Percentiles rank a stretch among this genome's conserved stretches.
Evolutionary conservation across 2,113 vertebrate species (phyloP).

Genomic region (Phalacrocorax pelagicus): DNA sequence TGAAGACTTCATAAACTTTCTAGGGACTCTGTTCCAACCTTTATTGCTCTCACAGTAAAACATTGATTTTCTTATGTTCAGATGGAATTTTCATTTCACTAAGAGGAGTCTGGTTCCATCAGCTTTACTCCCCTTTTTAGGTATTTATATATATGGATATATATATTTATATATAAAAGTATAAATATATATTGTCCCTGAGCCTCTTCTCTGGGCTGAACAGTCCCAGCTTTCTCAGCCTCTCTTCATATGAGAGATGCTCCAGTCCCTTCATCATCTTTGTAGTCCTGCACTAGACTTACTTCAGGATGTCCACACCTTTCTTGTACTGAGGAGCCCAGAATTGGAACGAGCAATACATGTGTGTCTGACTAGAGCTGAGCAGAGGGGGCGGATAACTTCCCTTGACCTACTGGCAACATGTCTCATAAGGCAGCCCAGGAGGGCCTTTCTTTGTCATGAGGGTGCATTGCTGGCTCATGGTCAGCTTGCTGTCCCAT

Average conservation of each 20-base stretch:
- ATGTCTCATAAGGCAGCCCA: background rate
- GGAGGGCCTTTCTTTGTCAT: background rate
- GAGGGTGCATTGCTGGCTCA: background rate
- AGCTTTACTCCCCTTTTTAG: rapidly evolving
- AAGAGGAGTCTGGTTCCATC: background rate
- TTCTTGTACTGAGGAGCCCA: background rate
- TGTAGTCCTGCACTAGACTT: background rate
- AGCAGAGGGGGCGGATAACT: background rate
- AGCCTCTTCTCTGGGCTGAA: background rate
- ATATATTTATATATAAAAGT: background rate
- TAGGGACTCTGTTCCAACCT: background rate
- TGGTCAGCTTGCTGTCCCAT: too few relatives aligned
- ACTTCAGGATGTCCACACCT: rapidly evolving
- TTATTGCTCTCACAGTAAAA: background rate
- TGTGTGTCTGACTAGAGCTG: background rate
- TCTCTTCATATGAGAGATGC: background rate
- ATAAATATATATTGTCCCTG: background rate
- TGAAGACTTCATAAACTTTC: background rate
- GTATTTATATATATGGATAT: background rate
- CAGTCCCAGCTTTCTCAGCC: background rate
- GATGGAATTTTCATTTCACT: background rate
- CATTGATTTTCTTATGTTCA: background rate
- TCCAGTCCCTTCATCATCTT: background rate
- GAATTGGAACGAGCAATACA: background rate
- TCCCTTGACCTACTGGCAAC: background rate